Evolutionary conservation across 2,113 vertebrate species (phyloP).

Genomic region (Calypte anna): DNA sequence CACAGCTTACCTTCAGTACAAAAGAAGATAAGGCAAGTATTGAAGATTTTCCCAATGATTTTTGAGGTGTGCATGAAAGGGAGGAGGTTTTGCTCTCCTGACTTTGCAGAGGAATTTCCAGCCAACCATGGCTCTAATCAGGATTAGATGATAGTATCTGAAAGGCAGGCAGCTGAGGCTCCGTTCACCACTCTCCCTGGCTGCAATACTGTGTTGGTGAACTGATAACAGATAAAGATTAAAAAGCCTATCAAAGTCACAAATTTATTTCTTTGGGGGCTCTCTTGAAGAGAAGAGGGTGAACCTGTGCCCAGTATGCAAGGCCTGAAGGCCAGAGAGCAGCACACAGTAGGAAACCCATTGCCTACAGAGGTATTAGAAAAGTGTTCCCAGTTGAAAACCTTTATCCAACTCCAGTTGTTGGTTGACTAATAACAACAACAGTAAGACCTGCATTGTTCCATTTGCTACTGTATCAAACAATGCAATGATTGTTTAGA

Average conservation of each 20-base stretch:
- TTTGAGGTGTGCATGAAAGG: fast-evolving
- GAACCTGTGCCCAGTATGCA: background rate
- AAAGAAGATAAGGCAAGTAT: background rate
- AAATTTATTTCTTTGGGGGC: background rate
- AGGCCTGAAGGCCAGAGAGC: slow-evolving; percentile 11
- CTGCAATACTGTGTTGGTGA: background rate
- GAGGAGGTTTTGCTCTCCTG: background rate
- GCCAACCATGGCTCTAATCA: background rate
- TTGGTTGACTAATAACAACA: slow-evolving; percentile 69
- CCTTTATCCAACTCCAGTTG: slow-evolving; percentile 76
- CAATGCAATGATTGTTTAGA: slow-evolving; percentile 64
- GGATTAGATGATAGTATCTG: background rate
- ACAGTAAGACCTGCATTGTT: slow-evolving; percentile 60
- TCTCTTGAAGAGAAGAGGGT: background rate
- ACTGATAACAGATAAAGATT: background rate
- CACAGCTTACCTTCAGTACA: background rate
- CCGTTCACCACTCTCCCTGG: fast-evolving
- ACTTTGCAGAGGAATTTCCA: background rate
- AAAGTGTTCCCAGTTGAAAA: slow-evolving; percentile 78
- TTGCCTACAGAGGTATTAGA: slow-evolving; percentile 74
- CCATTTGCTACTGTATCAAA: slow-evolving; percentile 78
- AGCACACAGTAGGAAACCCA: slow-evolving; percentile 15
- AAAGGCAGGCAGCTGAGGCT: background rate
- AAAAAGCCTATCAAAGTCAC: background rate
- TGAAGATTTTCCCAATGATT: fast-evolving